Evolutionary conservation across 2,797 vertebrate genomes (phyloP).

Genomic region (Trachurus trachurus): DNA sequence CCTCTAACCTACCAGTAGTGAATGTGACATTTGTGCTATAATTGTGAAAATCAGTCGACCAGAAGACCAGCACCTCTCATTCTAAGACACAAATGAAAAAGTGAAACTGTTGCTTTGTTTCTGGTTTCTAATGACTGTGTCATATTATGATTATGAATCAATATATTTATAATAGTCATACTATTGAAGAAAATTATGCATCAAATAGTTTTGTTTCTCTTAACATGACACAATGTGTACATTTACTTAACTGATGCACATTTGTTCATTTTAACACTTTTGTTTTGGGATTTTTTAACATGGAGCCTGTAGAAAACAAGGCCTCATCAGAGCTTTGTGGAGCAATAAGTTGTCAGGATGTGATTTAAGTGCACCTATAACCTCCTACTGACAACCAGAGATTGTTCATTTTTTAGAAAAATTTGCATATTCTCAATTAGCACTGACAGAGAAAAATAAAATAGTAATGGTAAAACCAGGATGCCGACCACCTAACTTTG

Average conservation of each 20-base stretch:
- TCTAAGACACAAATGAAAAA: conserved; percentile 31
- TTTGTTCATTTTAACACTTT: background rate
- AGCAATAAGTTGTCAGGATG: background rate
- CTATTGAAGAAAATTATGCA: background rate
- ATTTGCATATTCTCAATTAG: background rate
- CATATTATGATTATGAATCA: background rate
- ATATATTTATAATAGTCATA: background rate
- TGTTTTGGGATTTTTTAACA: conserved; percentile 2
- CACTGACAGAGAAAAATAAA: background rate
- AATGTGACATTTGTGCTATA: background rate
- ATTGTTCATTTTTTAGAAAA: background rate
- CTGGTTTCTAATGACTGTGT: conserved; percentile 30
- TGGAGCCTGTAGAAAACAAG: background rate
- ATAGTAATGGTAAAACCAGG: background rate
- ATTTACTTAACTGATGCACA: background rate
- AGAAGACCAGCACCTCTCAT: conserved; percentile 4
- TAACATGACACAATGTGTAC: background rate
- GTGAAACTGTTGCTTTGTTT: conserved; percentile 47
- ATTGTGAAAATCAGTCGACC: background rate
- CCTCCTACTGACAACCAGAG: background rate
- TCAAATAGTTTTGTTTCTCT: background rate
- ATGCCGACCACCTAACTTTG: background rate
- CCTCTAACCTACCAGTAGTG: background rate
- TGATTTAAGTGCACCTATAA: conserved; percentile 3
- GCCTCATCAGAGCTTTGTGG: conserved; percentile 9